phyloP scores from a whole-genome alignment of 2,113 vertebrate species.

The Pelodiscus sinensis region DNA sequence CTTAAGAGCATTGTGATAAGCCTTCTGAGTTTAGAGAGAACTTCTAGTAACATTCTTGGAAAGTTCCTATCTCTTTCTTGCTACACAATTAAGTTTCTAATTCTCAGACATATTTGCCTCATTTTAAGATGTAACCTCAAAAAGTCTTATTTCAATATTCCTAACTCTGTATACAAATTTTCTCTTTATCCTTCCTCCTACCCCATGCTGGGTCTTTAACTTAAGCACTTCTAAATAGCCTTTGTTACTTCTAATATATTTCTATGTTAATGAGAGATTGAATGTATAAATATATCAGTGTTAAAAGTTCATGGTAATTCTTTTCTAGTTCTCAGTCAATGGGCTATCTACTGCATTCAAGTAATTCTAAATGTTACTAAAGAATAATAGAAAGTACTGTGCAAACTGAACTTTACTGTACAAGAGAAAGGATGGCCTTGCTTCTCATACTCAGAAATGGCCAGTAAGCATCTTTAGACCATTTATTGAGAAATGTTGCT shows the following conservation, averaged over 20 bases:
- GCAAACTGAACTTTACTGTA: background rate
- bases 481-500: slow-evolving; percentile 33
- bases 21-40: background rate
- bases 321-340: background rate
- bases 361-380: slow-evolving; percentile 6
- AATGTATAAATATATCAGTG: background rate
- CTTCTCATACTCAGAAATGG: background rate
- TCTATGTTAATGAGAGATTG: background rate
- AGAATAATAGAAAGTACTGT: background rate
- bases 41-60: slow-evolving; percentile 11
- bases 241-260: background rate
- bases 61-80: background rate
- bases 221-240: background rate
- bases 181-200: background rate
- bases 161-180: background rate
- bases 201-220: background rate
- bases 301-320: background rate
- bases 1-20: background rate
- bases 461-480: background rate
- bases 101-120: background rate
- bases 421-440: background rate
- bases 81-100: background rate
- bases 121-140: background rate
- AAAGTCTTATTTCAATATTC: background rate
- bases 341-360: background rate